Conservation (phyloP, 2,113 vertebrate species). For the Halcyon senegalensis region DNA sequence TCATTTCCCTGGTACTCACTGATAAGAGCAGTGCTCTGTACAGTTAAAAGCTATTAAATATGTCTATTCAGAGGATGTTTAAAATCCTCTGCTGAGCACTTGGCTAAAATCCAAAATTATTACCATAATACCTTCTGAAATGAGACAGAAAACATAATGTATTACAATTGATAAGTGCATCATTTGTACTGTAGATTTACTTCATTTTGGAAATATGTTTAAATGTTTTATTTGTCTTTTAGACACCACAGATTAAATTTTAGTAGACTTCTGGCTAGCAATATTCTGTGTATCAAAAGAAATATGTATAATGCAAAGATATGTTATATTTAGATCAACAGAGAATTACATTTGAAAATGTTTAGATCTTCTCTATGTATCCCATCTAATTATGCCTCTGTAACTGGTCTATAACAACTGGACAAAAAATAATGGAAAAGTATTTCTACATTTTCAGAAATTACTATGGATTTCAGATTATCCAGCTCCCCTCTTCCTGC, state of each 20-base stretch:
- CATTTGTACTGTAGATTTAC: conserved; percentile 39
- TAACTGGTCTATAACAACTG: not conserved
- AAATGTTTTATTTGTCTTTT: conserved; percentile 54
- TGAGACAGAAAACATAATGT: conserved; percentile 75
- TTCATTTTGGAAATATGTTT: conserved; percentile 71
- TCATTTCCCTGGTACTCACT: conserved; percentile 72
- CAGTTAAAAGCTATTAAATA: conserved; percentile 75
- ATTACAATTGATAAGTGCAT: conserved; percentile 74
- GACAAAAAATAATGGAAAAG: not conserved
- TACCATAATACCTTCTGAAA: conserved; percentile 79
- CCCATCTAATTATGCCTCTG: not conserved
- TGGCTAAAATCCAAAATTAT: conserved; percentile 80
- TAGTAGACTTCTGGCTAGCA: not conserved
- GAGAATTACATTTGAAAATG: not conserved
- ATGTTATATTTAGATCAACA: not conserved
- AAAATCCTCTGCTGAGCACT: conserved; percentile 70
- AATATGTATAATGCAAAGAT: not conserved
- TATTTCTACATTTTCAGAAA: not conserved
- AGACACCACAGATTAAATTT: not conserved
- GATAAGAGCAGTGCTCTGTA: conserved; percentile 73
- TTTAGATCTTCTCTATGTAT: not conserved
- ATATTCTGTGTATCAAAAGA: not conserved
- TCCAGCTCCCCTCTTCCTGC: not conserved
- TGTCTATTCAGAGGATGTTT: conserved; percentile 71
- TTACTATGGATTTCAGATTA: not conserved